Conservation (phyloP, 23 tunicate species). For the Halocynthia aurantium region DNA sequence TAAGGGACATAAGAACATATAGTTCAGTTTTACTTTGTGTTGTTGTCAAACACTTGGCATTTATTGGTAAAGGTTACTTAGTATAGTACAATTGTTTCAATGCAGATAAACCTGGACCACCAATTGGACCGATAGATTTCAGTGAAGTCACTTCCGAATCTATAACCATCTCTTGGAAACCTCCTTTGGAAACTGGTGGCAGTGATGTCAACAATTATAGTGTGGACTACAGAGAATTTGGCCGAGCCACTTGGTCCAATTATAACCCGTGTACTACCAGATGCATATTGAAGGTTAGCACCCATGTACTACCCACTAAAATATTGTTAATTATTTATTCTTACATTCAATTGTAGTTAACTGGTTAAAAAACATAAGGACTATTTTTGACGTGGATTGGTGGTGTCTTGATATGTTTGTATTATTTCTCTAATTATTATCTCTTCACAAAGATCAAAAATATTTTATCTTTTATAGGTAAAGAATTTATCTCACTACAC, state of each 20-base stretch:
- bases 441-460: neutral
- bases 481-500: slow-evolving; percentile 24
- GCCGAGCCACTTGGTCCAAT: slow-evolving; percentile 39
- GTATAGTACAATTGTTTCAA: no score
- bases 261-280: slow-evolving; percentile 44
- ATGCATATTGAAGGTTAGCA: slow-evolving; percentile 24
- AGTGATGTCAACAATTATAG: slow-evolving; percentile 28
- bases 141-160: slow-evolving; percentile 25
- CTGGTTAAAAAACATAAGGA: no score
- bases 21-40: no score
- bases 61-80: no score
- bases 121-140: slow-evolving; percentile 34
- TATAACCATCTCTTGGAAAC: slow-evolving; percentile 39
- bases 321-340: no score
- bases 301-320: no score
- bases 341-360: no score
- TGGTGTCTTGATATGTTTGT: no score
- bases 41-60: no score
- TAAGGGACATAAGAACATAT: neutral
- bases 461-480: slow-evolving; percentile 1
- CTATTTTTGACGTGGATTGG: no score
- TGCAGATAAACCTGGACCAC: slow-evolving; percentile 51
- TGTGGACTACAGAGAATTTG: slow-evolving; percentile 58
- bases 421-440: neutral
- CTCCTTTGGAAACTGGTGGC: slow-evolving; percentile 47